These are phyloP conservation scores for Steinernema scapterisci DNA, from an alignment of 2,888 invertebrate genomes.

Conservation along the genomic window DNA sequence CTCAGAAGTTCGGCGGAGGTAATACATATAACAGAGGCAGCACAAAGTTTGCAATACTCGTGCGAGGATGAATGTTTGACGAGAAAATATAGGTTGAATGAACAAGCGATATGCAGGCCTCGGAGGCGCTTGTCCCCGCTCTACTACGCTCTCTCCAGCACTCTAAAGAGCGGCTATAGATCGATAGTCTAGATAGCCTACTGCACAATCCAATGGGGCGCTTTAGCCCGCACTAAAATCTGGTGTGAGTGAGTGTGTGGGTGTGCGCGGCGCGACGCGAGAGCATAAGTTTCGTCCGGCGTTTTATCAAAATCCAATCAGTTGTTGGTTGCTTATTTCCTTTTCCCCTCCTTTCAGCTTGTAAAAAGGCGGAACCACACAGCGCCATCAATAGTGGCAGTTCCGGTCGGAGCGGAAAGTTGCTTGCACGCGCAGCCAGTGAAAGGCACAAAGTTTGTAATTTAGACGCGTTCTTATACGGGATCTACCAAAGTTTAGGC, in stretches of 20 bases:
- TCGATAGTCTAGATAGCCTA: conserved; percentile 32
- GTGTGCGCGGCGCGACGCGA: conserved; percentile 30
- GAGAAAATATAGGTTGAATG: conserved; percentile 33
- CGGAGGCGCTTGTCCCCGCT: conserved; percentile 15
- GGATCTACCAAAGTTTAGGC: neutral
- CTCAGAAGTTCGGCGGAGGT: neutral
- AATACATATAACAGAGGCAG: neutral
- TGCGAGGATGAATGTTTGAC: conserved; percentile 33
- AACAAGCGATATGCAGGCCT: conserved; percentile 30
- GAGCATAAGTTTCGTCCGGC: conserved; percentile 29
- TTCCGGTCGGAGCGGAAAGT: conserved; percentile 4
- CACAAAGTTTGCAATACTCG: conserved; percentile 24
- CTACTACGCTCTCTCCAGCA: conserved; percentile 18
- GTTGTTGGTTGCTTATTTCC: conserved; percentile 27
- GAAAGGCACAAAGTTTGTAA: neutral
- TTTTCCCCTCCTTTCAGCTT: neutral
- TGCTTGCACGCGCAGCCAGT: neutral
- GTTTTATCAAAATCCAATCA: conserved; percentile 33
- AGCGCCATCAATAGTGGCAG: neutral
- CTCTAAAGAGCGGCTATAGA: conserved; percentile 32
- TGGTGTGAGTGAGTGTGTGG: conserved; percentile 22
- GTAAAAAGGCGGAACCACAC: conserved; percentile 18
- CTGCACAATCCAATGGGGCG: conserved; percentile 26
- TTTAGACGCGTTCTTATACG: too few species aligned
- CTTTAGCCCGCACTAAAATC: conserved; percentile 32